These are phyloP conservation scores for Oryzias woworae DNA, from an alignment of 2,113 vertebrate species.

Conservation along the genomic window DNA sequence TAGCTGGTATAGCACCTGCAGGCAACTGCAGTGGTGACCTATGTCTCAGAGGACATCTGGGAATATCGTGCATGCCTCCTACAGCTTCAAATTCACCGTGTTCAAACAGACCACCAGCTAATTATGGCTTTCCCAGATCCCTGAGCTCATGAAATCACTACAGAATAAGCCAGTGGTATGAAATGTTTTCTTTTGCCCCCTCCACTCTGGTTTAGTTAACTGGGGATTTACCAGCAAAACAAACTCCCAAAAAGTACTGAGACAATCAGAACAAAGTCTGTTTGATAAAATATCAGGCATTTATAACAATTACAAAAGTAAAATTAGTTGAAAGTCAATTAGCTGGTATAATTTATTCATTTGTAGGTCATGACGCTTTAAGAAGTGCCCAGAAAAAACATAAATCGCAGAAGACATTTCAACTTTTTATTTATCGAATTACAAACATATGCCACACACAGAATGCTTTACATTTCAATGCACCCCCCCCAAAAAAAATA, in stretches of 20 bases:
- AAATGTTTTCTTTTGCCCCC: slow-evolving; percentile 65
- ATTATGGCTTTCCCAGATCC: slow-evolving; percentile 80
- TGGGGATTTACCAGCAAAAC: slow-evolving; percentile 51
- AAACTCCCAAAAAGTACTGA: slow-evolving; percentile 41
- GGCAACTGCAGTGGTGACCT: slow-evolving; percentile 86
- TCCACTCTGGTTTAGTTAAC: slow-evolving; percentile 50
- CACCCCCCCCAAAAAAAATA: slow-evolving; percentile 95
- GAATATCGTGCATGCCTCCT: slow-evolving; percentile 92
- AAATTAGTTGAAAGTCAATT: not conserved
- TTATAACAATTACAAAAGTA: slow-evolving; percentile 4
- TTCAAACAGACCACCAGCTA: slow-evolving; percentile 84
- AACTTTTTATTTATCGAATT: slow-evolving; percentile 93
- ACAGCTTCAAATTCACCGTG: slow-evolving; percentile 89
- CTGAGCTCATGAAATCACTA: slow-evolving; percentile 64
- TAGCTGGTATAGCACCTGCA: slow-evolving; percentile 76
- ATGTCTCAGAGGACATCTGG: slow-evolving; percentile 90
- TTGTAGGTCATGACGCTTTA: slow-evolving; percentile 5
- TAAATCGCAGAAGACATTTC: slow-evolving; percentile 51
- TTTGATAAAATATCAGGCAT: slow-evolving; percentile 26
- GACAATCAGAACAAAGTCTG: slow-evolving; percentile 29
- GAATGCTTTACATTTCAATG: slow-evolving; percentile 93
- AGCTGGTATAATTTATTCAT: not conserved
- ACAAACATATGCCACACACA: slow-evolving; percentile 96
- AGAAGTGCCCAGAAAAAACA: slow-evolving; percentile 39
- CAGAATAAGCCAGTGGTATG: slow-evolving; percentile 47